phyloP scores from a whole-genome alignment of 2,888 invertebrate genomes.

The Frankliniella intonsa region DNA sequence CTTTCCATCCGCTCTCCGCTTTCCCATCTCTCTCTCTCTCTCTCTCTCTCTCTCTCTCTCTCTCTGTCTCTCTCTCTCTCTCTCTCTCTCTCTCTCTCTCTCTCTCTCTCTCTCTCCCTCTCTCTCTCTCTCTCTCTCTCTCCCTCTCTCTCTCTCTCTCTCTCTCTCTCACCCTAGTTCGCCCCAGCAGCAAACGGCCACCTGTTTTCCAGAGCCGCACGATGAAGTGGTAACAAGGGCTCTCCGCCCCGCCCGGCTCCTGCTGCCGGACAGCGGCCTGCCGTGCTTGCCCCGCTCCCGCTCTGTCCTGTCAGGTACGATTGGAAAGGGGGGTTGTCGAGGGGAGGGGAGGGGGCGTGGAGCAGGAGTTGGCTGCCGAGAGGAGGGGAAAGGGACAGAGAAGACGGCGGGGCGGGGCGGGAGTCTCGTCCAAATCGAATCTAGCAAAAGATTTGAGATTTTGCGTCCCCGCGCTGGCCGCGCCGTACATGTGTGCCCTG shows the following conservation, averaged over 20 bases:
- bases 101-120: too few relatives aligned
- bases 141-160: too few relatives aligned
- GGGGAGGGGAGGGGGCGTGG: neutral
- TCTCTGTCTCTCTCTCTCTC: too few relatives aligned
- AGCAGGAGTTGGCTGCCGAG: neutral
- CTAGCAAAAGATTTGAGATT: conserved; percentile 5
- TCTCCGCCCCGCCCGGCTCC: neutral
- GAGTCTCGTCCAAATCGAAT: neutral
- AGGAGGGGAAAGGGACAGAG: too few relatives aligned
- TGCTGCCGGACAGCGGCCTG: neutral
- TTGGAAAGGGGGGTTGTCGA: neutral
- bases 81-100: too few relatives aligned
- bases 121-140: too few relatives aligned
- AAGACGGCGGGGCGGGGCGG: too few relatives aligned
- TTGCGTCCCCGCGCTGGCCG: neutral
- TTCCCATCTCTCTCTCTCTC: too few relatives aligned
- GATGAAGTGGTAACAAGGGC: neutral
- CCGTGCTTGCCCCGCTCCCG: neutral
- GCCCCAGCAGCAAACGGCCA: too few relatives aligned
- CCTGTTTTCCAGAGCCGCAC: neutral
- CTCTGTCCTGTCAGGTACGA: neutral
- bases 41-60: too few relatives aligned
- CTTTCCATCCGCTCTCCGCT: too few relatives aligned
- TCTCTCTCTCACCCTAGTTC: too few relatives aligned
- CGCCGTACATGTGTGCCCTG: neutral